phyloP scores from a whole-genome alignment of 2,113 vertebrate species.

The Herpetotheres cachinnans region DNA sequence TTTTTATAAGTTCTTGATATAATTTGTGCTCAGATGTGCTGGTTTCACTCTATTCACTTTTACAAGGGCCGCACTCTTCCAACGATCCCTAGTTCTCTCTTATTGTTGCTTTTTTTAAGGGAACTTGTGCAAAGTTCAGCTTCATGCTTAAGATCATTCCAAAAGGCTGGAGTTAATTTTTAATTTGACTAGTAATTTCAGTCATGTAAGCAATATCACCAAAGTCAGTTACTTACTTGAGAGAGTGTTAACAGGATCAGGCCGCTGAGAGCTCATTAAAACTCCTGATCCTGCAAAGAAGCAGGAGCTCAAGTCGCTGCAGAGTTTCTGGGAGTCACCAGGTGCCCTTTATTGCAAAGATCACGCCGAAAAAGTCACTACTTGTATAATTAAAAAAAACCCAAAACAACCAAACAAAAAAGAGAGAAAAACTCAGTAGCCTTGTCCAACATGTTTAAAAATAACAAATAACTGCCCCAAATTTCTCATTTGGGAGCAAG shows the following conservation, averaged over 20 bases:
- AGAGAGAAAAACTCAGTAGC: neutral
- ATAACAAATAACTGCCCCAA: slow-evolving; percentile 18
- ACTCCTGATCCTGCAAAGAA: neutral
- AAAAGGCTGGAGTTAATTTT: neutral
- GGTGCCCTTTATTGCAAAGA: slow-evolving; percentile 29
- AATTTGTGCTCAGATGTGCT: neutral
- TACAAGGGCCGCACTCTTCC: neutral
- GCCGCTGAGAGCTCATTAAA: slow-evolving; percentile 4
- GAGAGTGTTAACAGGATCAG: neutral
- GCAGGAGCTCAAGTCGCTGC: neutral
- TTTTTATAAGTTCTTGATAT: neutral
- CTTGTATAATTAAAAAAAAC: neutral
- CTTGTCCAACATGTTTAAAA: neutral
- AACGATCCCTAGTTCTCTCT: neutral
- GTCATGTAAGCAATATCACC: neutral
- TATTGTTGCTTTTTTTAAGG: neutral
- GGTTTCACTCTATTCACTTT: neutral
- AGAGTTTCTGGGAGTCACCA: neutral
- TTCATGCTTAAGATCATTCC: neutral
- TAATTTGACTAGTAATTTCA: neutral
- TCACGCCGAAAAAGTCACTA: neutral
- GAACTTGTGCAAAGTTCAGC: neutral
- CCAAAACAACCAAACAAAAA: neutral
- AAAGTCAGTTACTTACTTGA: neutral
- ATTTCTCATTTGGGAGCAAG: neutral